These are phyloP conservation scores for Torymus auratus DNA, from an alignment of 2,888 invertebrate species.

Conservation along the genomic window DNA sequence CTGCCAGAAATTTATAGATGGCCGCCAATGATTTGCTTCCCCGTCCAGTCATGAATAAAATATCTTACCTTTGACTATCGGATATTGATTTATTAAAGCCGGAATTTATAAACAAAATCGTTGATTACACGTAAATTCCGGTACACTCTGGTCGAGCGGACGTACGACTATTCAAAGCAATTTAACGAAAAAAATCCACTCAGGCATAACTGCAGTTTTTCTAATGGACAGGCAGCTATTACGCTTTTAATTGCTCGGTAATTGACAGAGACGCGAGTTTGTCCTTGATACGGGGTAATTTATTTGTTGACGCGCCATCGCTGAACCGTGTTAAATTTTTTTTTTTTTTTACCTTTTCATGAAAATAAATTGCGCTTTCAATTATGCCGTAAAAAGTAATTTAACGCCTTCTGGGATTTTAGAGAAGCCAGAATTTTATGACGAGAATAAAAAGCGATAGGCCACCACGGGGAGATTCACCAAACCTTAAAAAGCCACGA, in stretches of 20 bases:
- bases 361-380: slow-evolving; percentile 6
- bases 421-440: not conserved
- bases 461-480: not conserved
- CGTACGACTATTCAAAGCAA: slow-evolving; percentile 2
- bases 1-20: no score
- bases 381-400: not conserved
- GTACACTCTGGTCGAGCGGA: not conserved
- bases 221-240: slow-evolving; percentile 11
- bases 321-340: not conserved
- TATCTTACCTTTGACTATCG: no score
- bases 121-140: not conserved
- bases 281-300: not conserved
- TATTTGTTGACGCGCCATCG: not conserved
- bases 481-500: not conserved
- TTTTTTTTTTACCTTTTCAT: not conserved
- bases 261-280: not conserved
- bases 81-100: no score
- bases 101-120: no score
- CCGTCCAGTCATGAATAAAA: no score
- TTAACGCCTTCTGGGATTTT: not conserved
- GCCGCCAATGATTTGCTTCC: no score
- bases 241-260: slow-evolving; percentile 22
- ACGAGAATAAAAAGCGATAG: not conserved
- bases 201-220: slow-evolving; percentile 28
- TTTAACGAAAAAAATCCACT: slow-evolving; percentile 9